A percentile compares a stretch with the other conserved stretches of the same genome.
Evolutionary conservation across 1,140 invertebrate genomes (phyloP).

Genomic region (Cryptotermes secundus): DNA sequence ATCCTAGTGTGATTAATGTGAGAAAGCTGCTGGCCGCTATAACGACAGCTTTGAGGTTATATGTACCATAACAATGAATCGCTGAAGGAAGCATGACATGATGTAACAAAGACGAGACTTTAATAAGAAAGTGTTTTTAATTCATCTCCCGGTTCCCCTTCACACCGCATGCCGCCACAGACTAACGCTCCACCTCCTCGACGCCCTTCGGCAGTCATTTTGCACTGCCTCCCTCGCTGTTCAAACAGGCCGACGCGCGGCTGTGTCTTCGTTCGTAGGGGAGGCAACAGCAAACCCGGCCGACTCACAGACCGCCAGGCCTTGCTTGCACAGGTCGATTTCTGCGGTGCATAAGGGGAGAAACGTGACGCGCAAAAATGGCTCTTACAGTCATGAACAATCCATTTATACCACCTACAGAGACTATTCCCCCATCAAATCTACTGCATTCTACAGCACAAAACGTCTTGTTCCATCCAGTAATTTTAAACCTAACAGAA

Average conservation of each 20-base stretch:
- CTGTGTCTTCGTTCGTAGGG: not conserved
- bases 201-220: not conserved
- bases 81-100: not conserved
- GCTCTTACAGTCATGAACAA: not conserved
- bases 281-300: not conserved
- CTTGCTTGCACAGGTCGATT: not conserved
- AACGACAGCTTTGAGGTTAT: not conserved
- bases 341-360: constrained; percentile 4
- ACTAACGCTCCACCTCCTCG: not conserved
- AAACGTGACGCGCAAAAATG: not conserved
- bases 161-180: not conserved
- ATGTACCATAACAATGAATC: not conserved
- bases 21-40: no score
- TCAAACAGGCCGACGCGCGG: not conserved
- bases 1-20: no score
- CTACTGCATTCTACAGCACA: not conserved
- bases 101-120: not conserved
- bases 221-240: not conserved
- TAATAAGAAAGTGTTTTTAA: constrained; percentile 1
- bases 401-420: no score
- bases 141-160: not conserved
- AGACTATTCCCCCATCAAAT: not conserved
- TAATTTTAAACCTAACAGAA: not conserved
- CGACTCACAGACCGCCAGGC: not conserved
- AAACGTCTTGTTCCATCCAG: not conserved